Conservation (phyloP, 2,888 invertebrate genomes). For the Agapetus fuscipes region DNA sequence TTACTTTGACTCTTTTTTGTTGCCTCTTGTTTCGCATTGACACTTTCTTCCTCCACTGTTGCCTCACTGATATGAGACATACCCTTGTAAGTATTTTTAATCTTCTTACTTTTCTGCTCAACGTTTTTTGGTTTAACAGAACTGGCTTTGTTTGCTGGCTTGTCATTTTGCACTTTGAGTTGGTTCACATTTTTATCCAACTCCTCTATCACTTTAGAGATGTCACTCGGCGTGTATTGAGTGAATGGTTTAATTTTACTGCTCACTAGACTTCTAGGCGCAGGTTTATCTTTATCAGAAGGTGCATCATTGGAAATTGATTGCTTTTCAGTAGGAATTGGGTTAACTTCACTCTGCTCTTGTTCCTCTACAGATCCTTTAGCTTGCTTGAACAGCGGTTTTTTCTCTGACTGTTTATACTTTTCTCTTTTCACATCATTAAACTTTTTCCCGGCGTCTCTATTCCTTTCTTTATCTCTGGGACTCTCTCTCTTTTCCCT, state of each 20-base stretch:
- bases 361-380: no score
- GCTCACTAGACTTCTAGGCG: constrained; percentile 19
- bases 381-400: constrained; percentile 28
- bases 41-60: constrained; percentile 25
- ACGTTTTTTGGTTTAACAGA: neutral
- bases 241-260: constrained; percentile 45
- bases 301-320: constrained; percentile 1
- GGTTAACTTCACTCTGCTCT: constrained; percentile 4
- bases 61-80: no score
- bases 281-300: constrained; percentile 8
- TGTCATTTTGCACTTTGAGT: constrained; percentile 30
- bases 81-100: no score
- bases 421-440: constrained; percentile 43
- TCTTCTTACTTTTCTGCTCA: constrained; percentile 3
- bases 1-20: neutral
- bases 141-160: neutral
- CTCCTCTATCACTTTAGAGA: constrained; percentile 38
- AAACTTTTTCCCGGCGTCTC: constrained; percentile 31
- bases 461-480: constrained; percentile 38
- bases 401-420: constrained; percentile 35
- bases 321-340: neutral
- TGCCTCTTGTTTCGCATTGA: neutral
- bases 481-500: constrained; percentile 37
- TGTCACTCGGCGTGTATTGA: constrained; percentile 42
- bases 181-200: constrained; percentile 32